Evolutionary conservation across 2,888 invertebrate species (phyloP), one percentile per base, ranked within the genome.

Genomic region (Parnassius apollo): DNA sequence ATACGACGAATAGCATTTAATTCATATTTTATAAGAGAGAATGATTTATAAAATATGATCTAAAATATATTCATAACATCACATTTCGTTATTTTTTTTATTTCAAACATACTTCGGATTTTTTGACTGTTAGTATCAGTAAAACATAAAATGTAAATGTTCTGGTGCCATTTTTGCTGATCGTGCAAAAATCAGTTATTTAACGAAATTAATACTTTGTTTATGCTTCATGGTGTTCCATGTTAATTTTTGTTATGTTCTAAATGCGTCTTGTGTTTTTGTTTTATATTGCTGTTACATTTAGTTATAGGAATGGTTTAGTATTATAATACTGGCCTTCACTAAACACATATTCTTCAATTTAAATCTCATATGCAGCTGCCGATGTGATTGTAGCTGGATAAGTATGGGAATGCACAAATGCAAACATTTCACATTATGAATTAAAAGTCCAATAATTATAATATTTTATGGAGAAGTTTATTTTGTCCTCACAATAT

Each of bases 121-220:
- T 75, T 69, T 80, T 80, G 80, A 79, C 81, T 83, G 81, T 80
- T 83, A 81, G 77, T 80, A 72, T 77, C 70, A 67, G 70, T 70
- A 64, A 66, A n/a, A 70, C 77, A 75, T 68, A 72, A 69, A 67
- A 73, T 70, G 70, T 62, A 54, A 60, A 66, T 68, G 72, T 65
- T 73, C 72, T 70, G 79, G 84, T 86, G 86, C 83, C 86, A 85
- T 85, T 78, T 70, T 71, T 66, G 62, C 55, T 49, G 52, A 59
- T 48, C 42, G 18, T 44, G 45, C 53, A 58, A 61, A 58, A 44
- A 54, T 44, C 13, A 13, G 25, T 11, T 53, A 60, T 57, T 54
- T 61, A 56, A 62, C 63, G 63, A 59, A 63, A 60, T 66, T 64
- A 62, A 65, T 54, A 62, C 60, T 62, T 63, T 66, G 61, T 67